phyloP scores from a whole-genome alignment of 2,797 vertebrate species.

The Cyclura pinguis region DNA sequence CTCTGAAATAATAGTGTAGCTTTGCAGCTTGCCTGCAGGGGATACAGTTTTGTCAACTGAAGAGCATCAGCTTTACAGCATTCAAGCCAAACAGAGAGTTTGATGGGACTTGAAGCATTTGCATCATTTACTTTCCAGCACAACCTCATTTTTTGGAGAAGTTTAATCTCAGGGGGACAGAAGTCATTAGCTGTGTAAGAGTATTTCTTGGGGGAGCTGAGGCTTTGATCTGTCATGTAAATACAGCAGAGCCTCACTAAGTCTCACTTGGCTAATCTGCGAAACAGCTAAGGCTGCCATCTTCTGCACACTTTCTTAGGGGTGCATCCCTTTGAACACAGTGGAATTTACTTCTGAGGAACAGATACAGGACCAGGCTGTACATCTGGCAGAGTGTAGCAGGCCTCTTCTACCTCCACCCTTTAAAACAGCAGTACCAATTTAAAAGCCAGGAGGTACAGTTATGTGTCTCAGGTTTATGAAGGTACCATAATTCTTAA shows the following conservation, averaged over 20 bases:
- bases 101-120: slow-evolving; percentile 64
- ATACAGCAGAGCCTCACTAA: slow-evolving; percentile 67
- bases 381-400: slow-evolving; percentile 45
- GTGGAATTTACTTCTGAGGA: neutral
- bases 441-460: slow-evolving; percentile 51
- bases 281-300: slow-evolving; percentile 46
- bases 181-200: slow-evolving; percentile 68
- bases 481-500: slow-evolving; percentile 21
- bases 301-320: neutral
- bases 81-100: slow-evolving; percentile 53
- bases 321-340: neutral
- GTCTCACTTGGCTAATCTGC: slow-evolving; percentile 73
- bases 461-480: slow-evolving; percentile 17
- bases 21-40: slow-evolving; percentile 32
- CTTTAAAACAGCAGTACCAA: slow-evolving; percentile 1
- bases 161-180: slow-evolving; percentile 68
- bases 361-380: neutral
- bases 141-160: slow-evolving; percentile 60
- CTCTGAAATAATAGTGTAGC: slow-evolving; percentile 37
- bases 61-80: slow-evolving; percentile 51
- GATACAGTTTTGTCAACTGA: slow-evolving; percentile 44
- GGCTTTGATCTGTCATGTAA: slow-evolving; percentile 72
- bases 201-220: slow-evolving; percentile 53
- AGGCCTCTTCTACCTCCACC: slow-evolving; percentile 36
- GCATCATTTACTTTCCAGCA: slow-evolving; percentile 60